Conservation (phyloP, 2,888 invertebrate species). For the Boloria euphrosyne region DNA sequence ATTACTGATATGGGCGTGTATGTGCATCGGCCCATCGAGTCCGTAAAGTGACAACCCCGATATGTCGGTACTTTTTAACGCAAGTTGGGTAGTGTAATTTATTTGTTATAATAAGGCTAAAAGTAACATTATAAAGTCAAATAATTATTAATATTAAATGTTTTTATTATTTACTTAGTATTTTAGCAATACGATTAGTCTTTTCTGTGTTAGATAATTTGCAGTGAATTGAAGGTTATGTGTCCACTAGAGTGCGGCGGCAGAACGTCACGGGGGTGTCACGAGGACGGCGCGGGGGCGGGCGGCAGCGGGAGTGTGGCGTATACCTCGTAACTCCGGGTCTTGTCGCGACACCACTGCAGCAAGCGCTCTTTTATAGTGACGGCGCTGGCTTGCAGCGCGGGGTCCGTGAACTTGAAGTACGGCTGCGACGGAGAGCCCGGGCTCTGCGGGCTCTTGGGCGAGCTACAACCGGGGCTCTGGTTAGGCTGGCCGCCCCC, state of each 20-base stretch:
- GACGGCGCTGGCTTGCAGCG: conserved; percentile 94
- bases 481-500: conserved; percentile 62
- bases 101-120: not conserved
- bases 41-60: conserved; percentile 19
- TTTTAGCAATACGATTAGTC: not conserved
- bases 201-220: conserved; percentile 10
- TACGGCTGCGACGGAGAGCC: conserved; percentile 86
- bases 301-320: conserved; percentile 46
- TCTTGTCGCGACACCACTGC: conserved; percentile 98
- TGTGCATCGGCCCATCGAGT: conserved; percentile 21
- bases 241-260: not conserved
- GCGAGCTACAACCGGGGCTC: conserved; percentile 85
- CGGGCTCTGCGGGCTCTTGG: conserved; percentile 86
- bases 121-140: conserved; percentile 1
- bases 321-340: conserved; percentile 97
- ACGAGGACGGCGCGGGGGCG: conserved; percentile 46
- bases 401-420: conserved; percentile 96
- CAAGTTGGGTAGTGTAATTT: not conserved
- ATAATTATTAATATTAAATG: no score
- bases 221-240: not conserved
- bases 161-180: not conserved
- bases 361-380: conserved; percentile 98
- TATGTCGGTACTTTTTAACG: conserved; percentile 9
- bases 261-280: conserved; percentile 16
- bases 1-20: not conserved